These are phyloP conservation scores for Meiosimyza decipiens DNA, from an alignment of 2,888 invertebrate species.

Conservation along the genomic window DNA sequence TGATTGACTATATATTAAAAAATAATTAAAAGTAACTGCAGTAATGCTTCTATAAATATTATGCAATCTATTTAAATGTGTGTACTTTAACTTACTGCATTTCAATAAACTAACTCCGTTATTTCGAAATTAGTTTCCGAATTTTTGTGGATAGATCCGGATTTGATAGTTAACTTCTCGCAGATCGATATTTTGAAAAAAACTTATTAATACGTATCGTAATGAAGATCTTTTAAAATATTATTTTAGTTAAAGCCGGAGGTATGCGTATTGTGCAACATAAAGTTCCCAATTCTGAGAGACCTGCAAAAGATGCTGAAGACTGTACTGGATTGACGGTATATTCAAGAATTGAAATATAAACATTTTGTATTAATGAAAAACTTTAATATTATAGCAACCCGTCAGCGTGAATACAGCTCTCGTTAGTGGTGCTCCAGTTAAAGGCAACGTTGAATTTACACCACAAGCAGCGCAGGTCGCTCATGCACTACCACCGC, in stretches of 20 bases:
- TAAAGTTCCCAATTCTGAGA: slow-evolving; percentile 76
- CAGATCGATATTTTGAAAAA: slow-evolving; percentile 70
- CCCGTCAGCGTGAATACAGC: slow-evolving; percentile 74
- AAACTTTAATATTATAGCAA: slow-evolving; percentile 53
- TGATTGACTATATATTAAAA: too few species aligned
- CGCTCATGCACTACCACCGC: slow-evolving; percentile 84
- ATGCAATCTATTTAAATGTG: too few species aligned
- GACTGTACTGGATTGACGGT: slow-evolving; percentile 80
- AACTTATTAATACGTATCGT: too few species aligned
- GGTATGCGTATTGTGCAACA: slow-evolving; percentile 93
- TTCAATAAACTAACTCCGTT: too few species aligned
- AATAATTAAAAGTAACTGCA: too few species aligned
- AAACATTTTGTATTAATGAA: neutral
- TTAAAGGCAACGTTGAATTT: slow-evolving; percentile 87
- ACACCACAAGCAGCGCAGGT: slow-evolving; percentile 88
- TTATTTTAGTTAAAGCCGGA: slow-evolving; percentile 83
- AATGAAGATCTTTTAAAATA: neutral
- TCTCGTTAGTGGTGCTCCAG: slow-evolving; percentile 82
- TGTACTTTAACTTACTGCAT: too few species aligned
- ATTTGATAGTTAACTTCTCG: too few species aligned
- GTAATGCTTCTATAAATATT: too few species aligned
- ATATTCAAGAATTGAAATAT: slow-evolving; percentile 50
- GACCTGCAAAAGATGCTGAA: slow-evolving; percentile 76
- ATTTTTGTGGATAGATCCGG: too few species aligned
- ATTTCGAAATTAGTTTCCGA: too few species aligned